These are phyloP conservation scores for Stegophylla sp. DNA, from an alignment of 2,888 invertebrate species.

Conservation along the genomic window DNA sequence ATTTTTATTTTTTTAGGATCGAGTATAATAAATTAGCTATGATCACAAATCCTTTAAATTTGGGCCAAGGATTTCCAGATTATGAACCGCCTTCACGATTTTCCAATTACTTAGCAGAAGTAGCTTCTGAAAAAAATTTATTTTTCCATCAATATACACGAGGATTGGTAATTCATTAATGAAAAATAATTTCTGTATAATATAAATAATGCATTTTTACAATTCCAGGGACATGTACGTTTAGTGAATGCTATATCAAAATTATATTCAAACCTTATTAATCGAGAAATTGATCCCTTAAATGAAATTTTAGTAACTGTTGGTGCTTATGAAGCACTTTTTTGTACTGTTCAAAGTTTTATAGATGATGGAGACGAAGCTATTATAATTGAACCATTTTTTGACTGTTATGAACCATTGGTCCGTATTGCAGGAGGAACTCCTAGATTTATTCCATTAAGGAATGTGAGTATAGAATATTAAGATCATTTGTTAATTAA, in stretches of 20 bases:
- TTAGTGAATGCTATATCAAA: constrained; percentile 84
- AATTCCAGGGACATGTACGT: constrained; percentile 85
- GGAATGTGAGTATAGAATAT: constrained; percentile 72
- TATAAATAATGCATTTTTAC: background rate
- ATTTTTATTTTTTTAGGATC: constrained; percentile 81
- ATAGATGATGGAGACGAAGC: constrained; percentile 88
- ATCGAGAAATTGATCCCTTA: constrained; percentile 79
- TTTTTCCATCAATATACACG: constrained; percentile 91
- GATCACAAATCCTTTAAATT: constrained; percentile 86
- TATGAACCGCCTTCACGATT: constrained; percentile 86
- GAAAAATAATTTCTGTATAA: background rate
- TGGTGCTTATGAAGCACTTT: constrained; percentile 95
- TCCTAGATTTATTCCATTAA: constrained; percentile 85
- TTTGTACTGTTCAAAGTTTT: constrained; percentile 83
- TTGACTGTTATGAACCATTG: constrained; percentile 98
- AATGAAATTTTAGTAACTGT: constrained; percentile 87
- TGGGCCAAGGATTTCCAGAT: constrained; percentile 96
- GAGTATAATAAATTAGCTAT: constrained; percentile 85
- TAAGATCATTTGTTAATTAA: background rate
- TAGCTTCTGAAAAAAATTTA: constrained; percentile 72
- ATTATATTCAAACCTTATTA: constrained; percentile 81
- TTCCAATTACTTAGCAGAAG: constrained; percentile 76
- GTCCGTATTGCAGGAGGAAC: constrained; percentile 85
- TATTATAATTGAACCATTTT: constrained; percentile 97
- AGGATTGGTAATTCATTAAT: constrained; percentile 82